Percentiles rank a stretch among this genome's conserved stretches.
phyloP scores from a whole-genome alignment of 2,888 invertebrate genomes.

The Brachyopa scutellaris region DNA sequence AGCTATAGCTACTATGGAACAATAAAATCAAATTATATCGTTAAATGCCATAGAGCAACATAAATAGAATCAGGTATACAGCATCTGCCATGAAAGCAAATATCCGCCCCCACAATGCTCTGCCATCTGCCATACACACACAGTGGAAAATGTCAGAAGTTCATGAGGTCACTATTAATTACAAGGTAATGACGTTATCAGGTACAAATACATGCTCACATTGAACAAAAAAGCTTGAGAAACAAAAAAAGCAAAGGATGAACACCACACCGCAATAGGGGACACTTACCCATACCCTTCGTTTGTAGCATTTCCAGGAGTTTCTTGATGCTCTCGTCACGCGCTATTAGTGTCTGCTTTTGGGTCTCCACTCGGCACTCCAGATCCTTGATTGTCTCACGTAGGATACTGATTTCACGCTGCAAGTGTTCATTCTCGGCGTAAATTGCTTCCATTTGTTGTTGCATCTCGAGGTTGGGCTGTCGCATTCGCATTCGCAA shows the following conservation, averaged over 20 bases:
- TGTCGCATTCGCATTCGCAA: conserved; percentile 93
- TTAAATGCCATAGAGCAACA: conserved; percentile 57
- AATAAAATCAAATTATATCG: conserved; percentile 66
- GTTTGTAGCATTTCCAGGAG: conserved; percentile 98
- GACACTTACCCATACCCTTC: conserved; percentile 95
- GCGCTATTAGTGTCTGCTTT: conserved; percentile 97
- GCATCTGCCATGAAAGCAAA: conserved; percentile 9
- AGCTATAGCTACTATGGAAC: no score
- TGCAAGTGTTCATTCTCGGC: conserved; percentile 97
- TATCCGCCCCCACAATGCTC: conserved; percentile 12
- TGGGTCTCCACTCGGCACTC: conserved; percentile 98
- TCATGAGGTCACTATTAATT: conserved; percentile 71
- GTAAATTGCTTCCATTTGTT: conserved; percentile 95
- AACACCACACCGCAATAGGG: conserved; percentile 53
- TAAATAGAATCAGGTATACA: conserved; percentile 61
- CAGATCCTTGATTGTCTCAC: conserved; percentile 97
- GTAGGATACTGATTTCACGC: conserved; percentile 94
- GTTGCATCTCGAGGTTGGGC: conserved; percentile 94
- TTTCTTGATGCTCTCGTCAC: conserved; percentile 99
- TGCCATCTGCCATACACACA: background rate
- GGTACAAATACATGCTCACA: conserved; percentile 4
- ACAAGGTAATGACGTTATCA: conserved; percentile 67
- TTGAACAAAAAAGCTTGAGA: background rate
- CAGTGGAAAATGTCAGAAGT: conserved; percentile 61
- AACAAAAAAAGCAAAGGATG: conserved; percentile 31